Conservation (phyloP, 2,888 invertebrate species). For the Chrysotoxum bicinctum region DNA sequence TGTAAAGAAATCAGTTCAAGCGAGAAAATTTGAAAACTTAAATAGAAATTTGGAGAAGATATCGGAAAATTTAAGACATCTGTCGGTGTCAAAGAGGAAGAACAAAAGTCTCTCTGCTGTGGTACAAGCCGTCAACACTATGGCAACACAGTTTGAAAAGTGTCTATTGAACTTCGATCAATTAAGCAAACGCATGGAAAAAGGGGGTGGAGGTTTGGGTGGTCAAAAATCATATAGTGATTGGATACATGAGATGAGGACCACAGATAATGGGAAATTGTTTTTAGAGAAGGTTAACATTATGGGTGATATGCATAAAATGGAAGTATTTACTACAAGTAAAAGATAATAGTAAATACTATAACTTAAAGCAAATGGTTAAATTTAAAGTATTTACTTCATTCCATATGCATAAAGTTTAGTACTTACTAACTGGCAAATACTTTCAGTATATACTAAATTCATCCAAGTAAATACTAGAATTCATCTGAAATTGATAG, state of each 20-base stretch:
- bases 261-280: conserved; percentile 77
- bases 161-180: conserved; percentile 76
- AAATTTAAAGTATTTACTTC: too few relatives aligned
- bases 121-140: conserved; percentile 74
- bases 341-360: too few relatives aligned
- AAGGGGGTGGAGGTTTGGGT: conserved; percentile 33
- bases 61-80: conserved; percentile 74
- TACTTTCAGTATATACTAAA: too few relatives aligned
- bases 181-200: conserved; percentile 69
- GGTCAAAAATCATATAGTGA: conserved; percentile 76
- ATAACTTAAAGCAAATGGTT: too few relatives aligned
- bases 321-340: too few relatives aligned
- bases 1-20: conserved; percentile 65
- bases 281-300: conserved; percentile 78
- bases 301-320: too few relatives aligned
- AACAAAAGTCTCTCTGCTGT: conserved; percentile 74
- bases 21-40: conserved; percentile 74
- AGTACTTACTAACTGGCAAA: too few relatives aligned
- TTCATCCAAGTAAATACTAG: too few relatives aligned
- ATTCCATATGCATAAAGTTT: too few relatives aligned
- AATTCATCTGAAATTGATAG: too few relatives aligned
- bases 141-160: conserved; percentile 76
- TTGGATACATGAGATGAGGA: conserved; percentile 80
- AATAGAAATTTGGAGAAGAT: conserved; percentile 76
- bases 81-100: conserved; percentile 74